phyloP scores from a whole-genome alignment of 2,797 vertebrate genomes.

The Clamator glandarius region DNA sequence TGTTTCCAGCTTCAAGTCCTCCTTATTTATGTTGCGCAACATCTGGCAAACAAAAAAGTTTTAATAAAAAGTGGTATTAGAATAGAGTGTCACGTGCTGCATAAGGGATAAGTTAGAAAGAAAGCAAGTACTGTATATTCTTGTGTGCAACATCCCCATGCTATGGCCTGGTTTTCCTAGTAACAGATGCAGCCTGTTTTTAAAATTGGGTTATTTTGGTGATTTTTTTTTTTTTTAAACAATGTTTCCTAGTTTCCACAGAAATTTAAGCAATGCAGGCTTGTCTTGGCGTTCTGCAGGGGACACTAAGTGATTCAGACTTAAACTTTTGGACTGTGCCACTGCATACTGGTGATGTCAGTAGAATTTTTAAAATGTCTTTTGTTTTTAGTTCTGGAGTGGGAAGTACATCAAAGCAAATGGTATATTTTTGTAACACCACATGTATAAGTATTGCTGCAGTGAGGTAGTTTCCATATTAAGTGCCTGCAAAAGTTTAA shows the following conservation, averaged over 20 bases:
- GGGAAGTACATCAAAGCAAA: slow-evolving; percentile 2
- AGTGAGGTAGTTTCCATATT: background rate
- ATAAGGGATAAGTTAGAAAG: background rate
- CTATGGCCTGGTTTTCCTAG: background rate
- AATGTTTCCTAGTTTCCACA: background rate
- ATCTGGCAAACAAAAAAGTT: slow-evolving; percentile 16
- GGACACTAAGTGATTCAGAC: background rate
- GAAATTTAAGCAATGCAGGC: background rate
- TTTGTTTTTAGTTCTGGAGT: slow-evolving; percentile 13
- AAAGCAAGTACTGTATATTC: slow-evolving; percentile 6
- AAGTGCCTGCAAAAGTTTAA: background rate
- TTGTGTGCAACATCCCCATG: background rate
- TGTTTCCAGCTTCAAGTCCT: background rate
- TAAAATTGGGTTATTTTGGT: background rate
- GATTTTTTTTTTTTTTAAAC: background rate
- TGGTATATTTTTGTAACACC: slow-evolving; percentile 10
- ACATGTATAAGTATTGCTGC: slow-evolving; percentile 19
- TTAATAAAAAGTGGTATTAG: background rate
- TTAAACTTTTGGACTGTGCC: background rate
- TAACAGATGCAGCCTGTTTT: background rate
- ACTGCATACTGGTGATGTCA: background rate
- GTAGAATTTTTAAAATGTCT: background rate
- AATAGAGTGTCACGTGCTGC: background rate
- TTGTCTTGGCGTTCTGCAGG: slow-evolving; percentile 11
- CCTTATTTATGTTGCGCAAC: background rate